Conservation (phyloP, 2,797 vertebrate species). For the Girardinus metallicus region DNA sequence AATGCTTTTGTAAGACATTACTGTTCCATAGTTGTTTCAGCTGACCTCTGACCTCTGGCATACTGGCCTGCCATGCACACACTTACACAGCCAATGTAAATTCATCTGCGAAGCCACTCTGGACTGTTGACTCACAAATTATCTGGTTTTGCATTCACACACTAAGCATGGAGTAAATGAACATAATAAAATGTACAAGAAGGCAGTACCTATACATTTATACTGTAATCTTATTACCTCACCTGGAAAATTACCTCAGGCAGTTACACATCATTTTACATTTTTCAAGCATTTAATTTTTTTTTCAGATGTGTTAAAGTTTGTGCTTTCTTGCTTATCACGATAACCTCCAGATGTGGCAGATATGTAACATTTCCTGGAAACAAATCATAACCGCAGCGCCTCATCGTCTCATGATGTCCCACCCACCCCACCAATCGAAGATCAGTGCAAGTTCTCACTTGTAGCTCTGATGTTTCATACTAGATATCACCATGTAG, state of each 20-base stretch:
- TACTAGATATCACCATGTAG: not conserved
- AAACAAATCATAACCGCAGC: slow-evolving; percentile 2
- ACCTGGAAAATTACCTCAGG: not conserved
- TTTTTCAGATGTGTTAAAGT: not conserved
- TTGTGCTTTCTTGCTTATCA: not conserved
- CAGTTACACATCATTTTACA: not conserved
- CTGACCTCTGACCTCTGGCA: slow-evolving; percentile 23
- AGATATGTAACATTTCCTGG: slow-evolving; percentile 29
- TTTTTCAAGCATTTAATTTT: not conserved
- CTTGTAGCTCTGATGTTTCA: slow-evolving; percentile 1
- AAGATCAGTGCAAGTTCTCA: not conserved
- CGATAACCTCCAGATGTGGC: slow-evolving; percentile 19
- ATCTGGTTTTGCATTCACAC: slow-evolving; percentile 28
- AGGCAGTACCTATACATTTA: not conserved
- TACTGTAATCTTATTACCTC: not conserved
- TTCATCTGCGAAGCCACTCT: slow-evolving; percentile 30
- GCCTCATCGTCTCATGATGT: slow-evolving; percentile 21
- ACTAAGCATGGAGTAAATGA: slow-evolving; percentile 7
- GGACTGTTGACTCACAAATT: slow-evolving; percentile 39
- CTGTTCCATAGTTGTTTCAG: slow-evolving; percentile 60
- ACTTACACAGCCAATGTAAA: slow-evolving; percentile 38
- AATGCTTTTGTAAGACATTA: slow-evolving; percentile 58
- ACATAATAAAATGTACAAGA: slow-evolving; percentile 29
- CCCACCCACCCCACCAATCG: slow-evolving; percentile 6
- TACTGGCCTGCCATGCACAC: slow-evolving; percentile 35